These are phyloP conservation scores for Pica pica DNA, from an alignment of 2,113 vertebrate genomes.

Conservation along the genomic window DNA sequence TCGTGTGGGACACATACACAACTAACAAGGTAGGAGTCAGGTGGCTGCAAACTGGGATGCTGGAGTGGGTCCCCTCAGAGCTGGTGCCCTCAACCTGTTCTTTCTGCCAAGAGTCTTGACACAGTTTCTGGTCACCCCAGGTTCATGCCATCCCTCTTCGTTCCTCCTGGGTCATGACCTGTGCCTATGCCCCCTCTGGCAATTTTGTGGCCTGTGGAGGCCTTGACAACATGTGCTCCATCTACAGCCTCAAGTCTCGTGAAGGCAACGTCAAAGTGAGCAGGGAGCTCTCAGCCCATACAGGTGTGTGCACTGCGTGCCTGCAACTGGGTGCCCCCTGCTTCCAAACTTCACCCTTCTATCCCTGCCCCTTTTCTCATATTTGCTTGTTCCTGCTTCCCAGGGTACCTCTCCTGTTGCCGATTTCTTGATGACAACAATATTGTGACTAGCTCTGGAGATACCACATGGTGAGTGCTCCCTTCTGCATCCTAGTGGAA, in stretches of 20 bases:
- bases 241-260: conserved; percentile 94
- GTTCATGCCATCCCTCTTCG: conserved; percentile 95
- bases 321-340: background rate
- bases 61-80: background rate
- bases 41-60: fast-evolving
- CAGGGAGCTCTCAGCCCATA: conserved; percentile 91
- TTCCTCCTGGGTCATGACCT: conserved; percentile 99
- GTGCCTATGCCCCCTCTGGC: conserved; percentile 93
- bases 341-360: background rate
- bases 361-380: background rate
- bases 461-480: conserved; percentile 89
- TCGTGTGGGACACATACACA: conserved; percentile 94
- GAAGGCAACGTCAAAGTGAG: conserved; percentile 95
- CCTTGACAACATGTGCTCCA: conserved; percentile 98
- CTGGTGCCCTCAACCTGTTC: background rate
- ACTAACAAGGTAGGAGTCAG: conserved; percentile 88
- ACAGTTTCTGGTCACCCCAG: conserved; percentile 40
- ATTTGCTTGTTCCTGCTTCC: background rate
- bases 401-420: conserved; percentile 98
- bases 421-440: conserved; percentile 93
- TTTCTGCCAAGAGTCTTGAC: background rate
- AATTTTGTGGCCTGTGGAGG: conserved; percentile 96
- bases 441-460: conserved; percentile 97
- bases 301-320: conserved; percentile 72
- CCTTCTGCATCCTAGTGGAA: background rate